A percentile compares a stretch with the other conserved stretches of the same genome.
Evolutionary conservation across 2,113 vertebrate species (phyloP).

Genomic region (Grammomys surdaster): DNA sequence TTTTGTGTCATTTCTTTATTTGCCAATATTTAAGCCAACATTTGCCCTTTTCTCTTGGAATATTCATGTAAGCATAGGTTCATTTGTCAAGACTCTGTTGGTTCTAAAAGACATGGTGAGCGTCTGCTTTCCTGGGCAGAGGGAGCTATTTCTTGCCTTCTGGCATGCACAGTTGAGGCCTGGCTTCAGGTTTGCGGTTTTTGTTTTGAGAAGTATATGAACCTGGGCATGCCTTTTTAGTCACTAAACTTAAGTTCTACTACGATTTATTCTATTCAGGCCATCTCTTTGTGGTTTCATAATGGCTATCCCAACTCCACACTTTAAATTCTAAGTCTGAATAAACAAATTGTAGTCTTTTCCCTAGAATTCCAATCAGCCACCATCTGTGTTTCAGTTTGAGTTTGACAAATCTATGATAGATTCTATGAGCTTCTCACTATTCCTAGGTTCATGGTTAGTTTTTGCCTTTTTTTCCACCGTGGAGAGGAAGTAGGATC

Average conservation of each 20-base stretch:
- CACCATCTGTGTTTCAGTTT: background rate
- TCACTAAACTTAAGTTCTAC: background rate
- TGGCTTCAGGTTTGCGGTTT: background rate
- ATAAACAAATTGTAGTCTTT: background rate
- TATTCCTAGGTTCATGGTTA: background rate
- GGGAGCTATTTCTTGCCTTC: background rate
- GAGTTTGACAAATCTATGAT: background rate
- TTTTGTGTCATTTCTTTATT: background rate
- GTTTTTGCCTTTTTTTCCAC: background rate
- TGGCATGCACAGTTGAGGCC: rapidly evolving
- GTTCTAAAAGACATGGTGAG: background rate
- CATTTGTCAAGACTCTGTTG: background rate
- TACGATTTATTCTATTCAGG: background rate
- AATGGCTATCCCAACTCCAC: background rate
- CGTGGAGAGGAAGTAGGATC: background rate
- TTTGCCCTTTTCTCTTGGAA: background rate
- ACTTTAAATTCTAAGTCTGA: background rate
- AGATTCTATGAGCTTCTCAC: background rate
- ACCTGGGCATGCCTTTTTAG: background rate
- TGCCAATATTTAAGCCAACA: background rate
- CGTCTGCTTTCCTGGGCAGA: background rate
- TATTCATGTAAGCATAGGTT: background rate
- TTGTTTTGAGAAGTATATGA: background rate
- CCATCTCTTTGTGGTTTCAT: background rate
- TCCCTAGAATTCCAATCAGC: background rate